Percentiles rank a stretch among this genome's conserved stretches.
Conservation (phyloP, 2,797 vertebrate genomes). For the Cossypha dichroa region DNA sequence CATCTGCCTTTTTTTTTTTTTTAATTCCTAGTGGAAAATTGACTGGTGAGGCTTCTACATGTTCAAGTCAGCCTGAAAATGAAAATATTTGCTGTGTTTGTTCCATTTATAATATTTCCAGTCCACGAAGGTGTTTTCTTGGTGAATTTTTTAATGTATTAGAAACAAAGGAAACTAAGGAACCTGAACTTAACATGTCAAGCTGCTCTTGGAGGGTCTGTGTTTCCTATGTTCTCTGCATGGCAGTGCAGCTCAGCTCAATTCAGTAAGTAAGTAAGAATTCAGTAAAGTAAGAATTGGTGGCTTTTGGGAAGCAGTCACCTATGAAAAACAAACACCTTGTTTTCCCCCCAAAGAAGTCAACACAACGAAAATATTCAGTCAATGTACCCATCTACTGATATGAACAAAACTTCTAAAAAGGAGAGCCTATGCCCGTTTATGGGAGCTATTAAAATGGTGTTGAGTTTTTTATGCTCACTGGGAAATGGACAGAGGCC, state of each 20-base stretch:
- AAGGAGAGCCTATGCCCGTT: not conserved
- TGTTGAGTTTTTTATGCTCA: slow-evolving; percentile 15
- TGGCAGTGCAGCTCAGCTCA: not conserved
- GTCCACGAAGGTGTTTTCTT: not conserved
- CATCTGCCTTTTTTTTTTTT: not conserved
- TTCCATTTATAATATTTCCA: not conserved
- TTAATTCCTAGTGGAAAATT: not conserved
- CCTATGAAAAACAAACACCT: not conserved
- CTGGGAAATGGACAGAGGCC: slow-evolving; percentile 5
- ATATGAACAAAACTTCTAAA: not conserved
- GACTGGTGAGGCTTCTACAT: not conserved
- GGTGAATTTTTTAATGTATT: not conserved
- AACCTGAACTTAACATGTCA: not conserved
- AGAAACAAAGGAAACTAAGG: not conserved
- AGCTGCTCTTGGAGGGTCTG: not conserved
- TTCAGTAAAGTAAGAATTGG: not conserved
- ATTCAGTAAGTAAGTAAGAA: not conserved
- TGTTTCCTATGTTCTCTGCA: not conserved
- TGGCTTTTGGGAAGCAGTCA: not conserved
- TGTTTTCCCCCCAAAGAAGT: not conserved
- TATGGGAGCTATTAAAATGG: not conserved
- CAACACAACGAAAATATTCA: not conserved
- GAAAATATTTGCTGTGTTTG: not conserved
- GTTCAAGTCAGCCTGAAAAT: not conserved
- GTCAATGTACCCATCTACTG: not conserved